phyloP scores from a whole-genome alignment of 2,797 vertebrate species.

The Pipistrellus pygmaeus region DNA sequence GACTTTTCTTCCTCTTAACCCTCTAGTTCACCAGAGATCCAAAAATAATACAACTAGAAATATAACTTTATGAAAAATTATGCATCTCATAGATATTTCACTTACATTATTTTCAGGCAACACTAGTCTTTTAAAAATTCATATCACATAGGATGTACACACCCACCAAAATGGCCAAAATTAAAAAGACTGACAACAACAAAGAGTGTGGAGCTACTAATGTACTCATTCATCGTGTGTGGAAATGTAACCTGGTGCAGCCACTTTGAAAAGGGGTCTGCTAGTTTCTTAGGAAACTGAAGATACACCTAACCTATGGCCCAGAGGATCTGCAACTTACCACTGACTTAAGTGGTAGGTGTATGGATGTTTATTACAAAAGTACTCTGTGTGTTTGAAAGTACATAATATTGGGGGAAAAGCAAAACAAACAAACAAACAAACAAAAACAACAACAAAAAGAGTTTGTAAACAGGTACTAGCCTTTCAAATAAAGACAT shows the following conservation, averaged over 20 bases:
- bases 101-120: constrained; percentile 40
- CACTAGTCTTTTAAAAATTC: background rate
- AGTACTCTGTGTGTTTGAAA: constrained; percentile 9
- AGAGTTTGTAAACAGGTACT: background rate
- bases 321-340: background rate
- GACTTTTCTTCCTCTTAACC: background rate
- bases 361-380: background rate
- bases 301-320: background rate
- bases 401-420: background rate
- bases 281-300: background rate
- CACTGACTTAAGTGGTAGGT: background rate
- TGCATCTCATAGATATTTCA: background rate
- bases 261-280: background rate
- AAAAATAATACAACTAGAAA: constrained; percentile 13
- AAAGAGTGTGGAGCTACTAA: background rate
- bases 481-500: background rate
- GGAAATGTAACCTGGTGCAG: background rate
- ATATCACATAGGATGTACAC: background rate
- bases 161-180: background rate
- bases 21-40: background rate
- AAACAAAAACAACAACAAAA: background rate
- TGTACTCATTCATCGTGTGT: fast-evolving
- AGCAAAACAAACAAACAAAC: background rate
- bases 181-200: background rate
- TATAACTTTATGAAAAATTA: constrained; percentile 7